Percentiles rank a stretch among this genome's conserved stretches.
These are phyloP conservation scores for Apeltes quadracus DNA, from an alignment of 2,113 vertebrate species.

Conservation along the genomic window DNA sequence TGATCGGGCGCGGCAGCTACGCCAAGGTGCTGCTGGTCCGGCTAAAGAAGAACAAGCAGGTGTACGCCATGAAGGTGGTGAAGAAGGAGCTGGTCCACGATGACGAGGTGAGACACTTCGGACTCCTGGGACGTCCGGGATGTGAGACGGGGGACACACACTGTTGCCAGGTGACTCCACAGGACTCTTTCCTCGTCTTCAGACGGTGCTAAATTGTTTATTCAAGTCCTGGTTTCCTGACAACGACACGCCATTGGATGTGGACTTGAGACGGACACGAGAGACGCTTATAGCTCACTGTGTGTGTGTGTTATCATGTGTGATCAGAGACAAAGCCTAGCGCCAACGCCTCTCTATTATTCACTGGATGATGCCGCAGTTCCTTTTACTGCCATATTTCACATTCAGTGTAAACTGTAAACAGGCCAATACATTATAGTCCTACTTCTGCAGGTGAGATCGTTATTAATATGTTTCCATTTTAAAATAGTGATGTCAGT, in stretches of 20 bases:
- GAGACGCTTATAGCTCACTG: too few relatives aligned
- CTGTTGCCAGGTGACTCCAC: too few relatives aligned
- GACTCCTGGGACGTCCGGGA: background rate
- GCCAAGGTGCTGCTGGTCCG: constrained; percentile 97
- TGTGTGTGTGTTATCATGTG: too few relatives aligned
- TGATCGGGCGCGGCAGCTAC: constrained; percentile 96
- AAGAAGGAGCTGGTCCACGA: constrained; percentile 99
- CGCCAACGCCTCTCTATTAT: too few relatives aligned
- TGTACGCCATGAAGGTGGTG: constrained; percentile 99
- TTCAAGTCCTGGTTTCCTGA: background rate
- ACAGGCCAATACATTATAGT: too few relatives aligned
- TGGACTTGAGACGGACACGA: background rate
- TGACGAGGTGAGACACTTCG: constrained; percentile 86
- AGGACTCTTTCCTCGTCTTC: too few relatives aligned
- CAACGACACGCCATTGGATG: background rate
- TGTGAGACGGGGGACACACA: background rate
- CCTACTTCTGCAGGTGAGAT: background rate
- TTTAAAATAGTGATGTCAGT: background rate
- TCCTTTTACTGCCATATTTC: background rate
- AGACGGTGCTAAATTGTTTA: background rate
- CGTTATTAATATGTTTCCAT: background rate
- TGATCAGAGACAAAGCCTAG: too few relatives aligned
- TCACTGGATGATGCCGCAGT: too few relatives aligned
- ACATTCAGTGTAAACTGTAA: background rate
- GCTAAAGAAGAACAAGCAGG: constrained; percentile 94